These are phyloP conservation scores for Saccostrea echinata DNA, from an alignment of 1,140 invertebrate species.

Conservation along the genomic window DNA sequence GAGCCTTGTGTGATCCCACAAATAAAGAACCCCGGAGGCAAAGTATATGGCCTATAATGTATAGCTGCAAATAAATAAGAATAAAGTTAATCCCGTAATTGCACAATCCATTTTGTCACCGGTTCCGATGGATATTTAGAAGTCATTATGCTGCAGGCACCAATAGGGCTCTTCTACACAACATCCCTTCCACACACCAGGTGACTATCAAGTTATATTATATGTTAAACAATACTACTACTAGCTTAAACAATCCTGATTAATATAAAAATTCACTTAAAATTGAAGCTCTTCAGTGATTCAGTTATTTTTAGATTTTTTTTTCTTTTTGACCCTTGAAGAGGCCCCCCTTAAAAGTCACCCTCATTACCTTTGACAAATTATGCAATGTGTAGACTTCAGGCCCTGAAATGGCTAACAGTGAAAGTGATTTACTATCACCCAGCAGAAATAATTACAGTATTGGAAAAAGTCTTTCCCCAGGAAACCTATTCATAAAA, in stretches of 20 bases:
- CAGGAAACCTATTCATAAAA: no score
- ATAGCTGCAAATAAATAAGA: constrained; percentile 9
- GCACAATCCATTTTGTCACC: constrained; percentile 21
- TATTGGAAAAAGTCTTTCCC: background rate
- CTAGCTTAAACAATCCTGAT: no score
- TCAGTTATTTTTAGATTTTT: no score
- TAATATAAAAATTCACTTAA: background rate
- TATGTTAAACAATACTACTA: no score
- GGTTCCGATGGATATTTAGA: constrained; percentile 16
- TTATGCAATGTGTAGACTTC: constrained; percentile 13
- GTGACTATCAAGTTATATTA: no score
- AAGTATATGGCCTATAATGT: background rate
- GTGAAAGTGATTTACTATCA: background rate
- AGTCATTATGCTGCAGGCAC: background rate
- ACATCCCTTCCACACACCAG: background rate
- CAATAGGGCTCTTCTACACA: background rate
- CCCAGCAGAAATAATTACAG: background rate
- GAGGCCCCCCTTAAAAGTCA: background rate
- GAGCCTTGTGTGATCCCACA: background rate
- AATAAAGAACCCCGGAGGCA: background rate
- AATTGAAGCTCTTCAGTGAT: background rate
- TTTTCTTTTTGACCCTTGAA: background rate
- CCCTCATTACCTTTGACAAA: background rate
- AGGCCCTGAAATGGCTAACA: background rate
- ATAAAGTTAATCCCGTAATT: constrained; percentile 14